Conservation (phyloP, 2,888 invertebrate genomes). For the Nycteola revayana region DNA sequence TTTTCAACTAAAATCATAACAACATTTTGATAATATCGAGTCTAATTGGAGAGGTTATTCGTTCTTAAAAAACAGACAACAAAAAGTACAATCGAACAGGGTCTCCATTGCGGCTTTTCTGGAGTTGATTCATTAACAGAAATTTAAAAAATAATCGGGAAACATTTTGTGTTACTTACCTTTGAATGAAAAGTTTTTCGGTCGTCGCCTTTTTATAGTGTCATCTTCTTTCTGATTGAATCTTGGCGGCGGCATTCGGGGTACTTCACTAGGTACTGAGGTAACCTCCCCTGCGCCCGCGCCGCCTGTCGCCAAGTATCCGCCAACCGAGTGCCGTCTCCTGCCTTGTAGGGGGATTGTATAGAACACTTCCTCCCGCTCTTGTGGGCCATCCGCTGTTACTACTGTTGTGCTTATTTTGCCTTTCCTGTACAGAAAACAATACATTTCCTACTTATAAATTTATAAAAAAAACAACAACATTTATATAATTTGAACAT, state of each 20-base stretch:
- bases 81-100: no score
- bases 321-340: conserved; percentile 86
- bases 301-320: conserved; percentile 79
- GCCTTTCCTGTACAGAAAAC: conserved; percentile 56
- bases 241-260: conserved; percentile 77
- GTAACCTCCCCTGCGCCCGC: conserved; percentile 67
- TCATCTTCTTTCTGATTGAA: conserved; percentile 63
- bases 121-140: no score
- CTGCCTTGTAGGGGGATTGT: conserved; percentile 74
- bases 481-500: no score
- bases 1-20: no score
- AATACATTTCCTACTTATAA: no score
- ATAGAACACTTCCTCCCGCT: conserved; percentile 84
- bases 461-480: background rate
- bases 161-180: no score
- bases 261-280: conserved; percentile 77
- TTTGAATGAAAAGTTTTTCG: conserved; percentile 71
- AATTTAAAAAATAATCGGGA: no score
- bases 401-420: conserved; percentile 64
- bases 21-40: no score
- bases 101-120: no score
- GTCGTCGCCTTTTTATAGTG: conserved; percentile 59
- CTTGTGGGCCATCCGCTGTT: conserved; percentile 63
- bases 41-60: no score
- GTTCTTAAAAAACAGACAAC: no score